These are phyloP conservation scores for Semotilus atromaculatus DNA, from an alignment of 2,797 vertebrate species.

Conservation along the genomic window DNA sequence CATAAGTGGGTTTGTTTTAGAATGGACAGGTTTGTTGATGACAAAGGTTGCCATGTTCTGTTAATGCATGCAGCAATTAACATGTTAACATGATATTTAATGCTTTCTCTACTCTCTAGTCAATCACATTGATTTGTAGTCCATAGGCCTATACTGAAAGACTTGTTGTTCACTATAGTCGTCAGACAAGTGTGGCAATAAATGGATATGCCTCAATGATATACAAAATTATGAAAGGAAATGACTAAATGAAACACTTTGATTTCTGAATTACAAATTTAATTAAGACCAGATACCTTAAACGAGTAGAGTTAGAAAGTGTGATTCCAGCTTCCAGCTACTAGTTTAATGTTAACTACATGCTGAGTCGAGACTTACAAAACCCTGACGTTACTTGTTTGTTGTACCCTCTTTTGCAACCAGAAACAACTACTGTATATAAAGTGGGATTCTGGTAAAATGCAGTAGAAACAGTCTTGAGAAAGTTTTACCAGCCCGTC, in stretches of 20 bases:
- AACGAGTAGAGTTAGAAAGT: background rate
- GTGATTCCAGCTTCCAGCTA: background rate
- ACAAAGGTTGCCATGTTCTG: background rate
- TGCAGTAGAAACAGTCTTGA: background rate
- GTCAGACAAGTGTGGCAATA: background rate
- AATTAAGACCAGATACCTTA: background rate
- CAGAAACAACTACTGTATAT: background rate
- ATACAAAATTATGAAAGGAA: background rate
- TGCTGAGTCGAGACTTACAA: background rate
- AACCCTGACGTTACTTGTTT: background rate
- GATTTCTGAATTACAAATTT: background rate
- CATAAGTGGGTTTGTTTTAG: background rate
- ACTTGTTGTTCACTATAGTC: background rate
- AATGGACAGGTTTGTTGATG: background rate
- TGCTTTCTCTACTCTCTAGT: background rate
- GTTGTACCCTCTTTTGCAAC: background rate
- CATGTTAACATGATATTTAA: background rate
- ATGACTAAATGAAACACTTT: background rate
- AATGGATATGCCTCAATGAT: background rate
- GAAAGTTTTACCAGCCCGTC: conserved; percentile 5
- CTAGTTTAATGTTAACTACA: background rate
- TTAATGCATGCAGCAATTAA: background rate
- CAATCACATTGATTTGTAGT: background rate
- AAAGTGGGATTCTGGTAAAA: background rate
- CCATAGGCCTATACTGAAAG: background rate